Conservation (phyloP, 1,140 invertebrate genomes). For the Ostrea denselamellosa region DNA sequence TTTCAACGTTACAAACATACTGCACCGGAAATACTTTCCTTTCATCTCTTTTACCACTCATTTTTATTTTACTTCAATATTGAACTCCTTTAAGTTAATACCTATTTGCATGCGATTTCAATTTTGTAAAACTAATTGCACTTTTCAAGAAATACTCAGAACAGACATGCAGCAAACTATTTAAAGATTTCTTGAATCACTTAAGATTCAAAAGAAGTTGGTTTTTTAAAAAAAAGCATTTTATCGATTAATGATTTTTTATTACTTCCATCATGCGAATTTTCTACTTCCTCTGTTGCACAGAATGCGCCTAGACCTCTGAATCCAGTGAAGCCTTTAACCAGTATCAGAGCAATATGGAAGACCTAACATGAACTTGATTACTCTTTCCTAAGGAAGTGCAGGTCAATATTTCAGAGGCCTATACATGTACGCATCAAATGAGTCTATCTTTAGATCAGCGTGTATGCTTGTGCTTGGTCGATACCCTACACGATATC, state of each 20-base stretch:
- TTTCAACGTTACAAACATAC: no score
- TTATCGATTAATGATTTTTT: no score
- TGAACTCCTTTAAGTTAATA: no score
- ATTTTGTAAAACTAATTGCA: no score
- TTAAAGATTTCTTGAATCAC: no score
- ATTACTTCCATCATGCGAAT: constrained; percentile 15
- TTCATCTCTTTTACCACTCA: no score
- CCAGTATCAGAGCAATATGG: neutral
- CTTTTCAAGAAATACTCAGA: no score
- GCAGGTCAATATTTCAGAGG: constrained; percentile 14
- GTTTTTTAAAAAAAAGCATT: neutral
- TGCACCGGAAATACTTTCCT: no score
- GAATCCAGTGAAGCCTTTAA: neutral
- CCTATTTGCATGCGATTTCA: no score
- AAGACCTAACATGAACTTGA: neutral
- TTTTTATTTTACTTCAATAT: no score
- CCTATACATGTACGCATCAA: constrained; percentile 7
- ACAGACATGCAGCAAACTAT: no score
- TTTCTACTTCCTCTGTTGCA: neutral
- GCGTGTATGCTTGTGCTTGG: neutral
- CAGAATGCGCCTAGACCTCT: neutral
- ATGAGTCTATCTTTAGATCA: constrained; percentile 1
- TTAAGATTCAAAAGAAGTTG: neutral
- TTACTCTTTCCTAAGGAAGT: constrained; percentile 1
- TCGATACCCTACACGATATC: constrained; percentile 3